A percentile compares a stretch with the other conserved stretches of the same genome.
These are phyloP conservation scores for Melipona bicolor DNA, from an alignment of 2,888 invertebrate genomes.

Conservation along the genomic window DNA sequence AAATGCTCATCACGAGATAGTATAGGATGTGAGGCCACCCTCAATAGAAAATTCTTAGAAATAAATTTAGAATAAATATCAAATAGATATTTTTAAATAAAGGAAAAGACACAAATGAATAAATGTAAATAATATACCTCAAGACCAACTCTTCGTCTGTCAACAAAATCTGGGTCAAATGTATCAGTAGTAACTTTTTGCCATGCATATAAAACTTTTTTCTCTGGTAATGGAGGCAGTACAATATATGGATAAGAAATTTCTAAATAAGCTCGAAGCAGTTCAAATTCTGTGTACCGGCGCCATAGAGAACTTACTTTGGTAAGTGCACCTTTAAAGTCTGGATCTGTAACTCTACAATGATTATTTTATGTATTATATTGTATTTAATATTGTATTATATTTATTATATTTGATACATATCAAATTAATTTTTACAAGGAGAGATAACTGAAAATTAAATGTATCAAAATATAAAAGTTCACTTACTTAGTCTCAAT, in stretches of 20 bases:
- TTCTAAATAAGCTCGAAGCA: slow-evolving; percentile 91
- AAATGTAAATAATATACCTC: slow-evolving; percentile 85
- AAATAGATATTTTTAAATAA: not conserved
- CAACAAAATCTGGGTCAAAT: slow-evolving; percentile 93
- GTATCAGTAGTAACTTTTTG: slow-evolving; percentile 91
- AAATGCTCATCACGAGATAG: slow-evolving; percentile 91
- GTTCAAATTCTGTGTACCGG: slow-evolving; percentile 93
- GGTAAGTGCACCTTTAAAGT: slow-evolving; percentile 87
- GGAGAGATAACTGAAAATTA: not conserved
- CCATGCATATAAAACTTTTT: slow-evolving; percentile 91
- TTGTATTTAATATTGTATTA: not conserved
- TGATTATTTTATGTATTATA: not conserved
- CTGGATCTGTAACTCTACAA: slow-evolving; percentile 88
- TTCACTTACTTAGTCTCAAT: slow-evolving; percentile 90
- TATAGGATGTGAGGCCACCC: slow-evolving; percentile 90
- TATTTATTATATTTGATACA: not conserved
- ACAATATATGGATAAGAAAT: slow-evolving; percentile 92
- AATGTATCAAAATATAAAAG: not conserved
- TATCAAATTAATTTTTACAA: not conserved
- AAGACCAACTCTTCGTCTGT: slow-evolving; percentile 91
- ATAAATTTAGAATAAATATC: slow-evolving; percentile 10
- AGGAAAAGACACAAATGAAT: not conserved
- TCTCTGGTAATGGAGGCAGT: slow-evolving; percentile 93
- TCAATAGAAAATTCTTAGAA: slow-evolving; percentile 88
- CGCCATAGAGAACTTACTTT: slow-evolving; percentile 90